Evolutionary conservation across 1,140 invertebrate species (phyloP).

Genomic region (Drosophila burlai): DNA sequence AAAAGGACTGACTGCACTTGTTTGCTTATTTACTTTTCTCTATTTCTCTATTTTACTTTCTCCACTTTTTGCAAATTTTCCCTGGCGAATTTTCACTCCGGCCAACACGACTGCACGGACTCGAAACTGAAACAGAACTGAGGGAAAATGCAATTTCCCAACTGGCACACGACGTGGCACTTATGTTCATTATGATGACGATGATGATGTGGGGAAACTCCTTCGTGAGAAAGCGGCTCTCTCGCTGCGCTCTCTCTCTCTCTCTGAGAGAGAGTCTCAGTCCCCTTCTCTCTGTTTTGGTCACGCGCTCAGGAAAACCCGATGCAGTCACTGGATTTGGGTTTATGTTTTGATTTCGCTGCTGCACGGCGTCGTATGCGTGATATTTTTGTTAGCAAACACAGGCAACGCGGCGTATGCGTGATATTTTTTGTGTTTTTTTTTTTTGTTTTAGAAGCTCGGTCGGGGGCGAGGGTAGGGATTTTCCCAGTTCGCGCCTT

Average conservation of each 20-base stretch:
- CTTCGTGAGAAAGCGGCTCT: constrained; percentile 54
- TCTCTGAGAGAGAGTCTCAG: constrained; percentile 8
- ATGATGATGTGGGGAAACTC: constrained; percentile 62
- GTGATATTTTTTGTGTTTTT: constrained; percentile 47
- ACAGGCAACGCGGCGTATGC: constrained; percentile 63
- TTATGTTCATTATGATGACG: constrained; percentile 57
- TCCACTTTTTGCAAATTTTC: constrained; percentile 34
- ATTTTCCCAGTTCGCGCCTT: constrained; percentile 60
- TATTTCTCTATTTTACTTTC: constrained; percentile 28
- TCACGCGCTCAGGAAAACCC: constrained; percentile 71
- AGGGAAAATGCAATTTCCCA: constrained; percentile 71
- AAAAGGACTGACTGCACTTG: constrained; percentile 26
- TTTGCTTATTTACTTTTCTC: constrained; percentile 50
- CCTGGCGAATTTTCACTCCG: constrained; percentile 43
- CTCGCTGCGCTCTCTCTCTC: constrained; percentile 12
- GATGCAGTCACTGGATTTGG: constrained; percentile 61
- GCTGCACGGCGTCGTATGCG: constrained; percentile 73
- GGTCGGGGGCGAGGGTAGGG: neutral
- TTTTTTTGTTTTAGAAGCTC: neutral
- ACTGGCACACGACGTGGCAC: constrained; percentile 59
- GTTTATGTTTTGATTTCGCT: constrained; percentile 79
- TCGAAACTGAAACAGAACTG: constrained; percentile 78
- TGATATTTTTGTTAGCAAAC: constrained; percentile 58
- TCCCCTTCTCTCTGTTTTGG: constrained; percentile 38
- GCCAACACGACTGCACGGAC: constrained; percentile 69